Base-by-base conservation (phyloP, 2,888 invertebrate genomes). In the Elaeidobius kamerunicus region DNA sequence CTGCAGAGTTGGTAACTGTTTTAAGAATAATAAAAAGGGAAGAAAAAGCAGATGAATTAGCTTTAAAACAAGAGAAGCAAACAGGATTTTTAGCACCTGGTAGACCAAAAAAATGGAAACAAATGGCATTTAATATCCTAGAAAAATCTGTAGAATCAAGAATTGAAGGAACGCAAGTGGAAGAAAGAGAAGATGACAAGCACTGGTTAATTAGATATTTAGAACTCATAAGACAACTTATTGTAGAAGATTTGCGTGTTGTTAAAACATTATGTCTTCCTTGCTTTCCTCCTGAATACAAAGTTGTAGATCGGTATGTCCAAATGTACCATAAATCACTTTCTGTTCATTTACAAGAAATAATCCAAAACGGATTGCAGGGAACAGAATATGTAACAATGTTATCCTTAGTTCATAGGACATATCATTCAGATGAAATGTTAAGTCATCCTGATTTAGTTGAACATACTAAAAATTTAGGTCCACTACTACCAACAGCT, bases 361-460 rank as follows among this genome's bases (percentile, higher is more conserved):
- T 94, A 38, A 90, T 94, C n/a, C 80, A 83, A 28, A 86, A 82
- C 63, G 92, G 92, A 0, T 74, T 98, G 46, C 91, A 97, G 76
- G 97, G 96, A 32, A 97, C 97, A 70, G 99, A 99, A 72, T 92
- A 93, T 70, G 95, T 98, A 1, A 91, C 96, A 0, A 74, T 99
- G 46, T 76, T 99, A 6, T 87, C 89, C 0, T 99, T 98, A 98
- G 83, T 86, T 11, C 82, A 93, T 59, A 92, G 93, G 69, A 91
- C 91, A 0, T 99, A 99, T 71, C 82, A 85, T 0, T 91, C 94
- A 0, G 75, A 81, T 1, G 95, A 98, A 65, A 73, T 98, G 59
- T 88, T 98, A 85, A 84, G 84, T 9, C 91, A 91, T 73, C 82
- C 89, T 0, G 92, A 94, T 65, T 77, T 98, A 1, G 60, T 64